Conservation (phyloP, 1,140 invertebrate species). For the Drosophila lacertosa region DNA sequence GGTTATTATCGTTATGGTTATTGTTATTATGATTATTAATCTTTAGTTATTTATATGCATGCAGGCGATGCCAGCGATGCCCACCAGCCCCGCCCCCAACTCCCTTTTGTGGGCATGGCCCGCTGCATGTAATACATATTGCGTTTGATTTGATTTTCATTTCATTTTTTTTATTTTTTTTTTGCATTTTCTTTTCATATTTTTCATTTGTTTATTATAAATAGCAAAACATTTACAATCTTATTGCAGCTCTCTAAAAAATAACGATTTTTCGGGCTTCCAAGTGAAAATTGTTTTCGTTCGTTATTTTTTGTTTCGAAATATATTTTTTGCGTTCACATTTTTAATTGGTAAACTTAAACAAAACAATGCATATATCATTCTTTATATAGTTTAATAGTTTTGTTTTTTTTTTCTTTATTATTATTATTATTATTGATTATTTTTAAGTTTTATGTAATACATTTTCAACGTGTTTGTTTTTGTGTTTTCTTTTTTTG, state of each 20-base stretch:
- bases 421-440: slow-evolving; percentile 58
- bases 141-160: slow-evolving; percentile 23
- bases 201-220: slow-evolving; percentile 55
- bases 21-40: slow-evolving; percentile 31
- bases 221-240: slow-evolving; percentile 81
- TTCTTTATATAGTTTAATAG: slow-evolving; percentile 45
- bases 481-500: slow-evolving; percentile 24
- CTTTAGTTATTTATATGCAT: slow-evolving; percentile 43
- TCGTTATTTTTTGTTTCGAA: slow-evolving; percentile 27
- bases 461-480: slow-evolving; percentile 78
- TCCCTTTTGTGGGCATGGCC: slow-evolving; percentile 34
- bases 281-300: slow-evolving; percentile 24
- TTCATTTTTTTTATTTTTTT: slow-evolving; percentile 20
- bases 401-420: slow-evolving; percentile 46
- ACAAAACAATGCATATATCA: slow-evolving; percentile 74
- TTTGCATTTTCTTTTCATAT: slow-evolving; percentile 32
- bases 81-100: slow-evolving; percentile 3
- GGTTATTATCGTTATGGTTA: slow-evolving; percentile 22
- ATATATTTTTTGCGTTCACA: slow-evolving; percentile 36
- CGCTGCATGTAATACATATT: slow-evolving; percentile 52
- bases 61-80: slow-evolving; percentile 9
- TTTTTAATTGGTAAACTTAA: slow-evolving; percentile 70
- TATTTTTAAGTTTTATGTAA: slow-evolving; percentile 66
- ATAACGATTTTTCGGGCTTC: slow-evolving; percentile 47
- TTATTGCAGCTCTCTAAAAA: slow-evolving; percentile 71